Base-by-base conservation (phyloP, 2,888 invertebrate species). In the Stenolophus ochropezus region DNA sequence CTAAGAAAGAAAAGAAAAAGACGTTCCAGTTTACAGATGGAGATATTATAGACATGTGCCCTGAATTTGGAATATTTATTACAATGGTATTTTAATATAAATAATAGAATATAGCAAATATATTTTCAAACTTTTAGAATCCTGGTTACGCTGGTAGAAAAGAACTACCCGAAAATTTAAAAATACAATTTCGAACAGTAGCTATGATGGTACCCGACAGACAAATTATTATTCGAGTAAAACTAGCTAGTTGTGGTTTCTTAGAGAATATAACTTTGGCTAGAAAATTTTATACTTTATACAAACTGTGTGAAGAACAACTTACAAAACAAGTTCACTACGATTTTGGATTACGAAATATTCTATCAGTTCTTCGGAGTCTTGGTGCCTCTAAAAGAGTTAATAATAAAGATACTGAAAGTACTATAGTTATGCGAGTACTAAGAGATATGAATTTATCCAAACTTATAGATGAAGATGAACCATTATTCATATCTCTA, bases 201-300 rank as follows among this genome's bases (percentile, higher is more conserved):
- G 97, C 98, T 53, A 98, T 98, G 98, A 98, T 98, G 98, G 98
- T 98, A 14, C 98, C 98, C 0, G 98, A 98, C 89, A 91, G 98
- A 82, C 98, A 98, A 90, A 98, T 98, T 86, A 98, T 98, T 86
- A 98, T 98, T 84, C 91, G 98, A 83, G 98, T 98, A 0, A 98
- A 98, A 90, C 90, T 98, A 74, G 98, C 98, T 16, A 96, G 97
- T 84, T 98, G 98, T 88, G 98, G 98, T 23, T 98, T 98, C 89
- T 90, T 98, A 53, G 97, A 98, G 89, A 98, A 98, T 88, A 96
- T 98, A 49, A 97, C 97, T 0, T 90, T 98, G 5, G 97, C 98
- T 0, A 92, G 98, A 85, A 98, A 98, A 89, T 98, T 98, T 90
- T 98, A 97, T 90, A 98, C 98, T 0, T 91, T 98, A 16, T 98